Evolutionary conservation across 2,797 vertebrate species (phyloP), one percentile per base, ranked within the genome.

Genomic region (Tinamus major): DNA sequence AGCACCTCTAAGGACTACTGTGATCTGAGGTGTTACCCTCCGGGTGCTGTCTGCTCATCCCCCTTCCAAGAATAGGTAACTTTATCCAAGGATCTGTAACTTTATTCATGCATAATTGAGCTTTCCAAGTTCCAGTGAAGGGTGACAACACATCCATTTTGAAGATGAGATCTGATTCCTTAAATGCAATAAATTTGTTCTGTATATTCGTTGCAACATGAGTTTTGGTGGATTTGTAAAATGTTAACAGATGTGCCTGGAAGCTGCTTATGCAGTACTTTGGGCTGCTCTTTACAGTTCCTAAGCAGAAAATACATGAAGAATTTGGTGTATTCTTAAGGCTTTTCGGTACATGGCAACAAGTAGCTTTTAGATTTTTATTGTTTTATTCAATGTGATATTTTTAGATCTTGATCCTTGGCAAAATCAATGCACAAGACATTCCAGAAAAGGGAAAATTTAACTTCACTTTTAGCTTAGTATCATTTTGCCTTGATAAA

Each of bases 321-420:
- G 23, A 69, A 49, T 93, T 79, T 62, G 9, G 5, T 69, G 9
- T 48, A 31, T 18, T 27, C 23, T 42, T 83, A 79, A 72, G 37
- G 20, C 19, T 87, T 89, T 72, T 79, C 10, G 23, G n/a, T 59
- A 13, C 24, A 41, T 26, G 20, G n/a, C 55, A 76, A 31, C 53
- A 69, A 46, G 65, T 75, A 51, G 17, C 18, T 81, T 89, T 91
- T 72, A 31, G 51, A 69, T 81, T 16, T 70, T 46, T 19, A 35
- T n/a, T 42, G 4, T 83, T 71, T 79, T 70, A 41, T 79, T 93
- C 71, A 35, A 76, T 31, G 6, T 53, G 29, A 3, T 85, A 76
- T 81, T 93, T 94, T 92, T 92, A 87, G 23, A n/a, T 59, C 44
- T 53, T 89, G n/a, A 8, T 83, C 77, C 44, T 55, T 76, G 18